phyloP scores from a whole-genome alignment of 2,888 invertebrate species.

The Meiosimyza platycephala region DNA sequence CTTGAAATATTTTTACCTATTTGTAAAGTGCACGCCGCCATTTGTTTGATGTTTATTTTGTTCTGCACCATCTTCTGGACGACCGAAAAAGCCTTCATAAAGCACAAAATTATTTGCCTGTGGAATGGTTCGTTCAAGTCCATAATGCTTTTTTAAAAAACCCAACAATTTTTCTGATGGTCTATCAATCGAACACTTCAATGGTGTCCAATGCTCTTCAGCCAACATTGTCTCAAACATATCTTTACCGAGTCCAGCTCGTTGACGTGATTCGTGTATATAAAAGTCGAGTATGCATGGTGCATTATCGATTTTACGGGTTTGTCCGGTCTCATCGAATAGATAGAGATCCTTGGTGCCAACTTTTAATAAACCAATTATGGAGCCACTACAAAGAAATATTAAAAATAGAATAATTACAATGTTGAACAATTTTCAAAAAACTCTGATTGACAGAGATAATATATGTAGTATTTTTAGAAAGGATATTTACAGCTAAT shows the following conservation, averaged over 20 bases:
- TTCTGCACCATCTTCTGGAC: constrained; percentile 45
- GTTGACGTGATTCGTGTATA: constrained; percentile 84
- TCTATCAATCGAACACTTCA: constrained; percentile 89
- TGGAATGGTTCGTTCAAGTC: constrained; percentile 73
- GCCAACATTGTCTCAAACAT: constrained; percentile 89
- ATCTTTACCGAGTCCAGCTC: constrained; percentile 84
- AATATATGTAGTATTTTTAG: too few relatives aligned
- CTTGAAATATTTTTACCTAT: constrained; percentile 57
- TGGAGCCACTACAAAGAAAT: constrained; percentile 71
- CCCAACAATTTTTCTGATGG: constrained; percentile 90
- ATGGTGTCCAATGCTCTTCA: constrained; percentile 76
- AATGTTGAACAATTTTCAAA: too few relatives aligned
- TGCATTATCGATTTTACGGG: constrained; percentile 83
- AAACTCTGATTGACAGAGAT: too few relatives aligned
- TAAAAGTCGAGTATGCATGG: constrained; percentile 95
- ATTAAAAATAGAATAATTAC: too few relatives aligned
- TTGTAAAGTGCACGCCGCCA: constrained; percentile 60
- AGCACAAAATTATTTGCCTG: constrained; percentile 92
- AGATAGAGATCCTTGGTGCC: constrained; percentile 92
- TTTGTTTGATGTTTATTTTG: constrained; percentile 49
- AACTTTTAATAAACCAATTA: constrained; percentile 90
- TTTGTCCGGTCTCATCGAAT: constrained; percentile 76
- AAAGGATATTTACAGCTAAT: too few relatives aligned
- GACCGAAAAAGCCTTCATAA: constrained; percentile 81
- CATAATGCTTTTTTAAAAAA: constrained; percentile 88